Evolutionary conservation across 2,888 invertebrate genomes (phyloP).

Genomic region (Rhopalosiphum nymphaeae): DNA sequence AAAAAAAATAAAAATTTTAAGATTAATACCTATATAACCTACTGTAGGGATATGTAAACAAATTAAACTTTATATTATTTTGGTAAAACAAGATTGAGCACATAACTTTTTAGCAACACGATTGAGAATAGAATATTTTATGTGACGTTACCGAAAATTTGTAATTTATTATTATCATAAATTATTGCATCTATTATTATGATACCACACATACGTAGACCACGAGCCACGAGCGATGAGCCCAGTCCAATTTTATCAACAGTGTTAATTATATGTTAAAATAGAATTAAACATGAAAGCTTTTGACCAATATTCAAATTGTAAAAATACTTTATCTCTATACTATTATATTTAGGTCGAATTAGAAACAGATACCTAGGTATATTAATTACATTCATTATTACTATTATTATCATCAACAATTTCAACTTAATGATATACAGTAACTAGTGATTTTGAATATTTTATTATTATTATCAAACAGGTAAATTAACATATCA

Average conservation of each 20-base stretch:
- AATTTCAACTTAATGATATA: background rate
- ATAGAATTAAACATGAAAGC: background rate
- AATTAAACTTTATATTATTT: background rate
- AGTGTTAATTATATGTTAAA: too few relatives aligned
- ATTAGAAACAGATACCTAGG: background rate
- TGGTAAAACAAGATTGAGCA: too few relatives aligned
- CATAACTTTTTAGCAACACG: too few relatives aligned
- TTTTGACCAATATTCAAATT: background rate
- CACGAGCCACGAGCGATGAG: too few relatives aligned
- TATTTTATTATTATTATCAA: background rate
- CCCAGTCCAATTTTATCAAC: too few relatives aligned
- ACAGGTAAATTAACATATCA: background rate
- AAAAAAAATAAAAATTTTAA: background rate
- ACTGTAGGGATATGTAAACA: background rate
- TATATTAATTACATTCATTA: background rate
- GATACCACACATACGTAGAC: too few relatives aligned
- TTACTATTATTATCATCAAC: background rate
- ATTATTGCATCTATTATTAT: too few relatives aligned
- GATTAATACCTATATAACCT: background rate
- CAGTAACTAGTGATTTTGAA: background rate
- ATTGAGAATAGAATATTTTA: too few relatives aligned
- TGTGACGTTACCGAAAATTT: too few relatives aligned
- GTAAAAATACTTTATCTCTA: background rate
- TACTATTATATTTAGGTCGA: background rate
- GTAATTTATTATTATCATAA: too few relatives aligned